Evolutionary conservation across 2,888 invertebrate species (phyloP).

Genomic region (Papilio protenor): DNA sequence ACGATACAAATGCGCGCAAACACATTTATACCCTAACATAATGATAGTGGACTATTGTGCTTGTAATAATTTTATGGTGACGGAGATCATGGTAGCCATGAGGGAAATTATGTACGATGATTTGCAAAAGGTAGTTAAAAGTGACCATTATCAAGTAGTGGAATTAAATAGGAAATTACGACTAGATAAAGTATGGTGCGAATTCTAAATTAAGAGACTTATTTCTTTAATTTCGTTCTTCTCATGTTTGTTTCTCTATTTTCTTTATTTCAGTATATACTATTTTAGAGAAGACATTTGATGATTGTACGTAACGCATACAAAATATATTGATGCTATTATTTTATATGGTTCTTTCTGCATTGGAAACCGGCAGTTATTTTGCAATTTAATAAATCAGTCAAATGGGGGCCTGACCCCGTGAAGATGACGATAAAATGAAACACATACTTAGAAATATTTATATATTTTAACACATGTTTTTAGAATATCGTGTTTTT

Average conservation of each 20-base stretch:
- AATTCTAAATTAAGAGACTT: not conserved
- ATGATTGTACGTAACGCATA: too few relatives aligned
- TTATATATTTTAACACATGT: not conserved
- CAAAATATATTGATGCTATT: too few relatives aligned
- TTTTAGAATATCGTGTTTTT: not conserved
- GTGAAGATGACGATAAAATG: not conserved
- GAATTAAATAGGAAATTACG: constrained; percentile 2
- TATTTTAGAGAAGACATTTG: not conserved
- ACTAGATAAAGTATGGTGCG: not conserved
- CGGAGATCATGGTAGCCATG: constrained; percentile 69
- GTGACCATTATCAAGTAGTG: not conserved
- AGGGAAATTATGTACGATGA: constrained; percentile 51
- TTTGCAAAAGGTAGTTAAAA: constrained; percentile 16
- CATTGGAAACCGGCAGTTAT: too few relatives aligned
- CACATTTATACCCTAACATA: constrained; percentile 58
- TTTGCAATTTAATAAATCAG: too few relatives aligned
- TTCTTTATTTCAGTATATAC: not conserved
- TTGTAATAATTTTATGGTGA: constrained; percentile 64
- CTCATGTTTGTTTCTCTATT: not conserved
- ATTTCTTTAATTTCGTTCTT: not conserved
- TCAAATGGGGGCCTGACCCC: not conserved
- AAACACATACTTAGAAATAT: not conserved
- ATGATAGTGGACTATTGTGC: constrained; percentile 48
- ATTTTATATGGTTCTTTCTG: not conserved
- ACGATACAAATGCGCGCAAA: constrained; percentile 50